phyloP scores from a whole-genome alignment of 1,140 invertebrate species.

The Aphelinus certus region DNA sequence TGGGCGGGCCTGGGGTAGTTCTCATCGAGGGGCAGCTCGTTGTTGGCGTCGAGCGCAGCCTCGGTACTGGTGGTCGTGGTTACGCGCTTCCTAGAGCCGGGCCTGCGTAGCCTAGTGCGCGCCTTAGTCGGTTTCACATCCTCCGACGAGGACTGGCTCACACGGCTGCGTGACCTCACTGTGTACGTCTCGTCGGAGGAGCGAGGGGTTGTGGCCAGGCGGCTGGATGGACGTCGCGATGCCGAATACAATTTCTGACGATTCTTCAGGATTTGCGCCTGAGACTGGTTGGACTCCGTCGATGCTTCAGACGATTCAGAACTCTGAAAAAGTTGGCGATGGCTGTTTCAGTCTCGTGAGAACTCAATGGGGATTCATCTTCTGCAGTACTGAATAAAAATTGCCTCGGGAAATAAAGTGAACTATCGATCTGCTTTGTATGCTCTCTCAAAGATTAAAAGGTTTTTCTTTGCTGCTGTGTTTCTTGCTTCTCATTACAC shows the following conservation, averaged over 20 bases:
- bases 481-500: too few species aligned
- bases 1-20: slow-evolving; percentile 56
- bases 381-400: too few species aligned
- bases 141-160: slow-evolving; percentile 42
- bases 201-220: slow-evolving; percentile 40
- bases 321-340: background rate
- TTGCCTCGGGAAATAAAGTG: too few species aligned
- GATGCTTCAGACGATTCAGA: background rate
- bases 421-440: too few species aligned
- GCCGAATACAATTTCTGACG: slow-evolving; percentile 53
- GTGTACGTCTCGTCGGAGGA: slow-evolving; percentile 46
- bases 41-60: slow-evolving; percentile 52
- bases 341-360: too few species aligned
- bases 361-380: too few species aligned
- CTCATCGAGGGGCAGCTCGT: slow-evolving; percentile 59
- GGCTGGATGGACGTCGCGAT: slow-evolving; percentile 48
- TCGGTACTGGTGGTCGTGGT: slow-evolving; percentile 36
- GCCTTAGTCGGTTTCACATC: slow-evolving; percentile 45
- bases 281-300: slow-evolving; percentile 46
- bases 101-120: slow-evolving; percentile 51
- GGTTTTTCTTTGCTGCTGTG: too few species aligned
- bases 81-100: slow-evolving; percentile 46
- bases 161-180: background rate
- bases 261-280: slow-evolving; percentile 52
- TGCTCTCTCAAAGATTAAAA: too few species aligned